Evolutionary conservation across 2,113 vertebrate genomes (phyloP), one percentile per base, ranked within the genome.

Genomic region (Oxyura jamaicensis): DNA sequence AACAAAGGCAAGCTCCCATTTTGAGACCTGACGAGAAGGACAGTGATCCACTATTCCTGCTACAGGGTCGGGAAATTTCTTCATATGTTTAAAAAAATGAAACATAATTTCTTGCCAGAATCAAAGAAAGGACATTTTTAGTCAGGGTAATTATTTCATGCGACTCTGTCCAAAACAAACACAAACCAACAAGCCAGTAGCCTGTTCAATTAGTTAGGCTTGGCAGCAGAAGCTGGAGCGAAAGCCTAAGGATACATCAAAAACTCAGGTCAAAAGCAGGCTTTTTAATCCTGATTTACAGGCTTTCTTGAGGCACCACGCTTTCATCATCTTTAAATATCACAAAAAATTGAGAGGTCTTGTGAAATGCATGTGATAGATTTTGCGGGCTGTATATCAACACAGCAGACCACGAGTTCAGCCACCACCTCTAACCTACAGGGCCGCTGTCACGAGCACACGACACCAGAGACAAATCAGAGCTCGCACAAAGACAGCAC

Each of bases 211-310:
- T 62, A 53, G 36, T 63, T 89, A 3, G 7, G 63, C 77, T 26
- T 78, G 83, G 60, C 83, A 93, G 59, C 33, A 88, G 79, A 90
- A 88, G 69, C 56, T 68, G 56, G 29, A 71, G 48, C 0, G 0
- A 52, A 42, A 88, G 25, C 55, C 48, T 59, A 33, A 67, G 82
- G 46, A 69, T 56, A 6, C 15, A 81, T 29, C 80, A 82, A 59
- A 93, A 93, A 25, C 65, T 65, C 50, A 33, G 25, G 81, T 83
- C 41, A 74, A 85, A 88, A 94, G 82, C 14, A 83, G 39, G 58
- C 33, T 60, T 88, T 90, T 78, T 48, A 81, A 71, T 75, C 36
- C 66, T 39, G 46, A 79, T 88, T 59, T 88, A 60, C 28, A 39
- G 60, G 60, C 71, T 76, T 90, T 78, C 73, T 83, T 0, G 1